These are phyloP conservation scores for Cataglyphis hispanica DNA, from an alignment of 1,140 invertebrate genomes.

Conservation along the genomic window DNA sequence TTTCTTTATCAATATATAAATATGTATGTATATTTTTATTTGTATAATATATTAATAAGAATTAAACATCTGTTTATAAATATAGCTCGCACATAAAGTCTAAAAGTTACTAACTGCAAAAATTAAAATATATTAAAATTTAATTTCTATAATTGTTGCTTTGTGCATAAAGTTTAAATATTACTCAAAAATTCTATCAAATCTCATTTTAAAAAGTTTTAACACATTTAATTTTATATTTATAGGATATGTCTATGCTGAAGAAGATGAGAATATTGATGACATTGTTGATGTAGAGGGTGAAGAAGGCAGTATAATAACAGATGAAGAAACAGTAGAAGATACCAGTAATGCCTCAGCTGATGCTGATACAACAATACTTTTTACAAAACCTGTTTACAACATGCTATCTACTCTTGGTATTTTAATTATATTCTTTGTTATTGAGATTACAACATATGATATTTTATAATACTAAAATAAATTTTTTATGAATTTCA, in stretches of 20 bases:
- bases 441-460: background rate
- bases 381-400: constrained; percentile 95
- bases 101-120: too few relatives aligned
- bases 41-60: constrained; percentile 12
- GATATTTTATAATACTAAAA: constrained; percentile 10
- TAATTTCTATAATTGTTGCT: constrained; percentile 32
- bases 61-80: constrained; percentile 31
- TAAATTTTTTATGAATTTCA: constrained; percentile 77
- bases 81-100: constrained; percentile 8
- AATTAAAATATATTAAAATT: background rate
- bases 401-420: constrained; percentile 81
- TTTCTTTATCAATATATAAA: background rate
- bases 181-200: background rate
- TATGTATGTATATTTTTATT: background rate
- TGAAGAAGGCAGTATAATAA: constrained; percentile 90
- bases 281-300: constrained; percentile 91
- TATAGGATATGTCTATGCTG: constrained; percentile 88
- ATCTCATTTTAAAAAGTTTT: background rate
- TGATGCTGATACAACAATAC: constrained; percentile 96
- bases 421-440: constrained; percentile 64
- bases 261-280: constrained; percentile 93
- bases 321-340: constrained; percentile 90
- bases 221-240: constrained; percentile 67
- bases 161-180: constrained; percentile 35
- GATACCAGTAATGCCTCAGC: constrained; percentile 92